Evolutionary conservation across 1,140 invertebrate species (phyloP).

Genomic region (Melitaea cinxia): DNA sequence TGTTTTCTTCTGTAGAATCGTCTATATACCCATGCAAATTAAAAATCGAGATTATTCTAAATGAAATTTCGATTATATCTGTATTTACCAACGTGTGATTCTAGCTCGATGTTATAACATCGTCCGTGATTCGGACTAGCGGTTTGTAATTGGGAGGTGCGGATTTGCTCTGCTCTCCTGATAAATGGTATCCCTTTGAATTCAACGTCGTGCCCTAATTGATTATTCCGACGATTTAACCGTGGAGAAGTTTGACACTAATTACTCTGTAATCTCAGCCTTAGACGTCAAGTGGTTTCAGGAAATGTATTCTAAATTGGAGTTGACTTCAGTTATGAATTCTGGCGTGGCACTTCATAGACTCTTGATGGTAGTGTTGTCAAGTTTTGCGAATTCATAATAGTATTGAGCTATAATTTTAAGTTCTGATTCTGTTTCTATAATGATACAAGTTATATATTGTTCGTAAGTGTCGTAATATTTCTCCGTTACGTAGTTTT

Average conservation of each 20-base stretch:
- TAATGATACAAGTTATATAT: too few relatives aligned
- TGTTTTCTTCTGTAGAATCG: too few relatives aligned
- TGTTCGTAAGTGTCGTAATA: too few relatives aligned
- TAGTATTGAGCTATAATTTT: not conserved
- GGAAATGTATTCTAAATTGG: slow-evolving; percentile 30
- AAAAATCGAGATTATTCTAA: too few relatives aligned
- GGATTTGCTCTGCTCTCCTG: slow-evolving; percentile 28
- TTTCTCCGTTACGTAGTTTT: too few relatives aligned
- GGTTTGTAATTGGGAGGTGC: slow-evolving; percentile 45
- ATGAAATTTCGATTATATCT: too few relatives aligned
- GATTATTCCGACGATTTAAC: slow-evolving; percentile 40
- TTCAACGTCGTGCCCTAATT: slow-evolving; percentile 21
- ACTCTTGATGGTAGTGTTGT: slow-evolving; percentile 10
- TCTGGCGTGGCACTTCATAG: slow-evolving; percentile 17
- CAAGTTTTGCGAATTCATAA: not conserved
- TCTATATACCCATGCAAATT: too few relatives aligned
- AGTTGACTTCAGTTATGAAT: slow-evolving; percentile 25
- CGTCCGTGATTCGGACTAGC: slow-evolving; percentile 34
- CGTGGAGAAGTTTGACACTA: slow-evolving; percentile 39
- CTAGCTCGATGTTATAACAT: slow-evolving; percentile 2
- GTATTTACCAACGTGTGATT: not conserved
- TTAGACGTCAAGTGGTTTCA: slow-evolving; percentile 26
- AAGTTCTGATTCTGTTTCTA: not conserved
- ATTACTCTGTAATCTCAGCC: slow-evolving; percentile 40
- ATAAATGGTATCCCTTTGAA: slow-evolving; percentile 12